Percentiles rank a stretch among this genome's conserved stretches.
phyloP scores from a whole-genome alignment of 2,888 invertebrate genomes.

The Plagodis pulveraria region DNA sequence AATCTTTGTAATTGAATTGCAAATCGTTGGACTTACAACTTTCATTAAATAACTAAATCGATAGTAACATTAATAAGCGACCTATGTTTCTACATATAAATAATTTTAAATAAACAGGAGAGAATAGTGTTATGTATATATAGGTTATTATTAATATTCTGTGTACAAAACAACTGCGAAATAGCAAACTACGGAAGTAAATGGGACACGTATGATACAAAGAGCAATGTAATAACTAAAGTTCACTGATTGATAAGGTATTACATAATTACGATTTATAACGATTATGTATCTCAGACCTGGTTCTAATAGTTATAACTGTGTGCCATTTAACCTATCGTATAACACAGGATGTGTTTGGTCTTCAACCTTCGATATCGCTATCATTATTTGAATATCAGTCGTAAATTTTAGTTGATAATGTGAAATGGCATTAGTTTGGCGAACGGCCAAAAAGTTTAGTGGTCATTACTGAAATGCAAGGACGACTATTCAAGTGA shows the following conservation, averaged over 20 bases:
- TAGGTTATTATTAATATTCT: no score
- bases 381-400: slow-evolving; percentile 29
- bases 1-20: no score
- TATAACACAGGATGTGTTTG: slow-evolving; percentile 25
- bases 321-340: slow-evolving; percentile 19
- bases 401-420: slow-evolving; percentile 30
- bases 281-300: no score
- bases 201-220: neutral
- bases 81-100: no score
- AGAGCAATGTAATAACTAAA: slow-evolving; percentile 13
- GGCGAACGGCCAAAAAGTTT: slow-evolving; percentile 31
- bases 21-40: no score
- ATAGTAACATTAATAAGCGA: no score
- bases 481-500: neutral
- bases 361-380: slow-evolving; percentile 40
- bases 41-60: no score
- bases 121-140: no score
- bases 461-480: slow-evolving; percentile 10
- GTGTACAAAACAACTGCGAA: no score
- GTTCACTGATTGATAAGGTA: slow-evolving; percentile 17
- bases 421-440: slow-evolving; percentile 24
- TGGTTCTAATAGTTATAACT: neutral
- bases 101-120: no score
- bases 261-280: slow-evolving; percentile 3
- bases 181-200: no score